A percentile compares a stretch with the other conserved stretches of the same genome.
Conservation (phyloP, 2,113 vertebrate genomes). For the Actinemys pallida region DNA sequence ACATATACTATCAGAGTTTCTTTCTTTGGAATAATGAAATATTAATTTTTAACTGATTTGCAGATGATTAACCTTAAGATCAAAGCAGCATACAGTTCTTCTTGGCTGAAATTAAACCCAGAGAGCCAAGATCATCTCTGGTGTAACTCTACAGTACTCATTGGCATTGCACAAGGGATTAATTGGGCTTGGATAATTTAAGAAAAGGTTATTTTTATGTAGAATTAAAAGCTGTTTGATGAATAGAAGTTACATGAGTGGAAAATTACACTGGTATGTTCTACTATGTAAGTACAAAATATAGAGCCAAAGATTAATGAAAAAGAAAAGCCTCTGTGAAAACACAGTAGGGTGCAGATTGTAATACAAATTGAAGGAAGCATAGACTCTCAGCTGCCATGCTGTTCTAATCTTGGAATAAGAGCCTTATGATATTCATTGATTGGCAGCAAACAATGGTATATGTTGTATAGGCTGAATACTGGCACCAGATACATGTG, state of each 20-base stretch:
- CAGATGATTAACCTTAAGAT: conserved; percentile 54
- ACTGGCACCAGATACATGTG: neutral
- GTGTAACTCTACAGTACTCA: neutral
- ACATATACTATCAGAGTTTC: neutral
- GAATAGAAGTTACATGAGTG: conserved; percentile 27
- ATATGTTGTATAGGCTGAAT: neutral
- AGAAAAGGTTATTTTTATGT: conserved; percentile 37
- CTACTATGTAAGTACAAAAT: conserved; percentile 53
- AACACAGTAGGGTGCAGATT: neutral
- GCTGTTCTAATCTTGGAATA: conserved; percentile 6
- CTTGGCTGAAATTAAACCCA: conserved; percentile 17
- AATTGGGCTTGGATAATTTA: neutral
- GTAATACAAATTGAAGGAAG: neutral
- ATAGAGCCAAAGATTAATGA: conserved; percentile 51
- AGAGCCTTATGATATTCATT: conserved; percentile 6
- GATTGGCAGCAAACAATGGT: neutral
- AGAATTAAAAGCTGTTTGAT: conserved; percentile 59
- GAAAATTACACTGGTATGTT: conserved; percentile 38
- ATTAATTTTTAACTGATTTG: conserved; percentile 57
- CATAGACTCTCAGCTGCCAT: neutral
- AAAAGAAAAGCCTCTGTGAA: neutral
- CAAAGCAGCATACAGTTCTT: conserved; percentile 13
- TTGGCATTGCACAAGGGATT: conserved; percentile 29
- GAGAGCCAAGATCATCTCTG: neutral
- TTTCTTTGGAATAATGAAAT: conserved; percentile 35